Percentiles rank a stretch among this genome's conserved stretches.
These are phyloP conservation scores for Cheilosia vernalis DNA, from an alignment of 2,888 invertebrate genomes.

Conservation along the genomic window DNA sequence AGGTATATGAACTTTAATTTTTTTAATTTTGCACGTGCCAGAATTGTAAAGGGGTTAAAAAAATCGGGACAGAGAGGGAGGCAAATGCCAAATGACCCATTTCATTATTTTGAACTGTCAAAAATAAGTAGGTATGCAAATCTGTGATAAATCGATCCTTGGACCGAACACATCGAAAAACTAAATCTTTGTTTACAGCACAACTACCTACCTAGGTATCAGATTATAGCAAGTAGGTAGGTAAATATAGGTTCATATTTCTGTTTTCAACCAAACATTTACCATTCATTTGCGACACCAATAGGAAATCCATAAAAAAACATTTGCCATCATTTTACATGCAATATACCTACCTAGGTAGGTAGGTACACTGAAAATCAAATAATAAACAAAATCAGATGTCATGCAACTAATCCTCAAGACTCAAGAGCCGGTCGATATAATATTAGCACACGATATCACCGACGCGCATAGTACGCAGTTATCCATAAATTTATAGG, in stretches of 20 bases:
- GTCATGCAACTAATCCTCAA: slow-evolving; percentile 26
- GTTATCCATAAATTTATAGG: slow-evolving; percentile 57
- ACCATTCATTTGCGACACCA: slow-evolving; percentile 29
- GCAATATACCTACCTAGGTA: no score
- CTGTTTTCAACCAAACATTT: slow-evolving; percentile 10
- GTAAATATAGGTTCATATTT: no score
- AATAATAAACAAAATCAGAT: slow-evolving; percentile 32
- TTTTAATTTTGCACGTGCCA: no score
- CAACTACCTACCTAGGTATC: no score
- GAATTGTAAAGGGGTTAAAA: no score
- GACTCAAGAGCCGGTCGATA: slow-evolving; percentile 25
- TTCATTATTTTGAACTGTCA: no score
- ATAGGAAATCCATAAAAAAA: neutral
- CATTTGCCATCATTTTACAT: slow-evolving; percentile 61
- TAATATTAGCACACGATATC: slow-evolving; percentile 5
- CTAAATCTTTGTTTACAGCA: neutral
- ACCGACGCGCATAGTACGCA: slow-evolving; percentile 6
- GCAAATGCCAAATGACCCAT: no score
- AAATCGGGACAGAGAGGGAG: no score
- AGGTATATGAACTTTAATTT: no score
- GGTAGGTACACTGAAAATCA: neutral
- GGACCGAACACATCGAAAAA: neutral
- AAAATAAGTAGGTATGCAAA: no score
- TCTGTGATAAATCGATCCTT: no score
- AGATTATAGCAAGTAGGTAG: no score